Evolutionary conservation across 2,113 vertebrate species (phyloP).

Genomic region (Thunnus maccoyii): DNA sequence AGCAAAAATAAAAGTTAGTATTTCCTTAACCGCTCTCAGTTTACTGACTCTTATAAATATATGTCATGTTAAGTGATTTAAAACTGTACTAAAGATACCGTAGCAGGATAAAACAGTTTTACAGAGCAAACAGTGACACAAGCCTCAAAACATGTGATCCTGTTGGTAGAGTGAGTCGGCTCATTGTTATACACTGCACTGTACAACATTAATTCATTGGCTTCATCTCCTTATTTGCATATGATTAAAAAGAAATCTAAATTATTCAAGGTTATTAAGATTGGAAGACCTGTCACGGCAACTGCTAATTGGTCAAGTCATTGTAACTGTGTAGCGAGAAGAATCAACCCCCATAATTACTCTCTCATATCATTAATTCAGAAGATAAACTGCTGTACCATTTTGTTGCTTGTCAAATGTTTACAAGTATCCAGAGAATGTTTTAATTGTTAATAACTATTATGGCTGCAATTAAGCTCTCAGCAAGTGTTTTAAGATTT

Average conservation of each 20-base stretch:
- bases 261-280: conserved; percentile 78
- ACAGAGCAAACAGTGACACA: neutral
- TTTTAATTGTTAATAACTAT: conserved; percentile 77
- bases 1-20: conserved; percentile 77
- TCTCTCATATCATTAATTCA: conserved; percentile 78
- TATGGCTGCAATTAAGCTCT: conserved; percentile 23
- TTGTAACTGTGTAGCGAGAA: conserved; percentile 49
- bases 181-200: conserved; percentile 8
- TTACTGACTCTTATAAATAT: conserved; percentile 39
- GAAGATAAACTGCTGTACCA: conserved; percentile 73
- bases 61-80: neutral
- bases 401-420: conserved; percentile 80
- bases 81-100: conserved; percentile 2
- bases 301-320: conserved; percentile 65
- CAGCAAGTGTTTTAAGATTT: conserved; percentile 11
- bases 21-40: conserved; percentile 69
- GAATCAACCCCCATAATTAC: conserved; percentile 57
- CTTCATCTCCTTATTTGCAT: conserved; percentile 56
- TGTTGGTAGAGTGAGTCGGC: neutral
- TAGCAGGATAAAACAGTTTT: neutral
- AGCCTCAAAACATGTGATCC: neutral
- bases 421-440: conserved; percentile 73
- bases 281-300: conserved; percentile 73
- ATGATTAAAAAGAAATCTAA: conserved; percentile 57
- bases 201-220: conserved; percentile 50